A percentile compares a stretch with the other conserved stretches of the same genome.
Evolutionary conservation across 1,140 invertebrate species (phyloP).

Genomic region (Drosophila rhopaloa): DNA sequence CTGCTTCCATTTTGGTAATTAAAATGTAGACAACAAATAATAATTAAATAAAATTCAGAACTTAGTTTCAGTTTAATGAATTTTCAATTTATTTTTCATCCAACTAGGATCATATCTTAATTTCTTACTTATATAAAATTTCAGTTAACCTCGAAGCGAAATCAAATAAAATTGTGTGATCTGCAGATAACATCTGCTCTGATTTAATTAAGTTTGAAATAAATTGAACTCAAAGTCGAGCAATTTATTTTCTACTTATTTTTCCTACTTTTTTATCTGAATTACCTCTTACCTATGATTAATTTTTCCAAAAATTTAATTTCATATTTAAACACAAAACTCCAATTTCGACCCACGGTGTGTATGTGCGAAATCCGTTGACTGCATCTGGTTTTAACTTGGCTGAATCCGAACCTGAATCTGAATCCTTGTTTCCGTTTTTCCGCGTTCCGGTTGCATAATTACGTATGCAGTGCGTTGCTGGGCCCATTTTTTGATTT

Average conservation of each 20-base stretch:
- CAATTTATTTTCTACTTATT: too few relatives aligned
- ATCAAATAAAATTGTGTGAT: neutral
- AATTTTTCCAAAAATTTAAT: too few relatives aligned
- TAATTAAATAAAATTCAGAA: too few relatives aligned
- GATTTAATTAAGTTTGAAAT: neutral
- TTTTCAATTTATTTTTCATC: too few relatives aligned
- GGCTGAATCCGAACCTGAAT: conserved; percentile 10
- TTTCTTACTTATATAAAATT: neutral
- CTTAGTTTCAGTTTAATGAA: too few relatives aligned
- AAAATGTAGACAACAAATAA: too few relatives aligned
- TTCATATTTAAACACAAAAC: neutral
- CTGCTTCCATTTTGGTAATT: too few relatives aligned
- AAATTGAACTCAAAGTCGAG: too few relatives aligned
- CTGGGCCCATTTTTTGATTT: conserved; percentile 59
- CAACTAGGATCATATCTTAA: neutral
- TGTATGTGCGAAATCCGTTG: conserved; percentile 17
- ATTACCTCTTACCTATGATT: too few relatives aligned
- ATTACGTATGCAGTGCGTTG: conserved; percentile 61
- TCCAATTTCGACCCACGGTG: neutral
- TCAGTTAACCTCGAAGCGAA: neutral
- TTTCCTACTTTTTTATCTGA: too few relatives aligned
- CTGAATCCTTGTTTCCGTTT: conserved; percentile 19
- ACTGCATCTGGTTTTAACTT: conserved; percentile 19
- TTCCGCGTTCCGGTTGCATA: conserved; percentile 38
- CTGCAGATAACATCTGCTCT: neutral